A percentile compares a stretch with the other conserved stretches of the same genome.
Conservation (phyloP, 2,797 vertebrate genomes). For the Morus bassanus region DNA sequence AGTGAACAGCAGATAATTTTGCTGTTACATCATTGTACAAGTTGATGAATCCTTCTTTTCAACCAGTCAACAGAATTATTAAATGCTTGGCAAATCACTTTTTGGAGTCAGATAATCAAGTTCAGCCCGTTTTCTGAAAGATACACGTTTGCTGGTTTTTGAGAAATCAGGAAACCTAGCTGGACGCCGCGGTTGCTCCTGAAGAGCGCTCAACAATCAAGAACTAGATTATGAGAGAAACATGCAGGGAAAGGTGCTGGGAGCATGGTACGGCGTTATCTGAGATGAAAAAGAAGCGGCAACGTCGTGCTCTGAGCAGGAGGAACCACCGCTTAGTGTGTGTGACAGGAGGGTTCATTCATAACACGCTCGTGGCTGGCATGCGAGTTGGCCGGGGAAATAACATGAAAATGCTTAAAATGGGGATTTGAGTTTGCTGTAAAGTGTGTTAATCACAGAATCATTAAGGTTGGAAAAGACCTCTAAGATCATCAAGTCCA, state of each 20-base stretch:
- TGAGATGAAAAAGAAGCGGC: accelerated
- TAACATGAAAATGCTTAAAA: accelerated
- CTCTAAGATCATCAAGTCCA: no score
- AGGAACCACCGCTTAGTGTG: accelerated
- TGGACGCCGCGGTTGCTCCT: accelerated
- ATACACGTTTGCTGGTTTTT: accelerated
- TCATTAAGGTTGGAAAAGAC: no score
- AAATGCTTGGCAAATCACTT: not conserved
- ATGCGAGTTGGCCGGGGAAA: accelerated
- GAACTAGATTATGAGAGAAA: accelerated
- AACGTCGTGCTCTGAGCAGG: accelerated
- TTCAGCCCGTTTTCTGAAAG: not conserved
- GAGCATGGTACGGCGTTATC: accelerated
- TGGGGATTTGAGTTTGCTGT: accelerated
- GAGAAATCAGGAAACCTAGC: not conserved
- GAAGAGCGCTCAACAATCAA: accelerated
- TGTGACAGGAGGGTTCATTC: accelerated
- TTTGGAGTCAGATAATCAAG: not conserved
- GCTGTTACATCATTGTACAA: accelerated
- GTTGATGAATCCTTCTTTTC: not conserved
- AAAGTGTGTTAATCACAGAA: accelerated
- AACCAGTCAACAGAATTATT: not conserved
- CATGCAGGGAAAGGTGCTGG: accelerated
- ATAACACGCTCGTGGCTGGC: accelerated
- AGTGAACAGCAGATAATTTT: accelerated